Evolutionary conservation across 2,888 invertebrate genomes (phyloP).

Genomic region (Nephrotoma appendiculata): DNA sequence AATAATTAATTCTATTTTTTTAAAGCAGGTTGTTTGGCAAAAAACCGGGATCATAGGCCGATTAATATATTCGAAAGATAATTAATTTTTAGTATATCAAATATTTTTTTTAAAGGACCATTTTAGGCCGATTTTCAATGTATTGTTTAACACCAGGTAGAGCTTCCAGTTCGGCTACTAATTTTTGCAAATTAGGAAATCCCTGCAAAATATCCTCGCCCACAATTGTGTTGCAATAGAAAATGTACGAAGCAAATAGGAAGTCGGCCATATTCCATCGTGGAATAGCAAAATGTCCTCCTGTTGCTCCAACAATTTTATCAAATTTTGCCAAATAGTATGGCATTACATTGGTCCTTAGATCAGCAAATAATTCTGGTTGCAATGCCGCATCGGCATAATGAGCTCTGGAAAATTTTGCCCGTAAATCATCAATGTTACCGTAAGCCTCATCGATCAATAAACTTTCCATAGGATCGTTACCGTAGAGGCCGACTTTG

Average conservation of each 20-base stretch:
- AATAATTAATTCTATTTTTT: too few species aligned
- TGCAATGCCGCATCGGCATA: not conserved
- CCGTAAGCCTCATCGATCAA: conserved; percentile 38
- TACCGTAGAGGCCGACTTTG: conserved; percentile 33
- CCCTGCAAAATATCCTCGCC: not conserved
- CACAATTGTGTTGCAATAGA: not conserved
- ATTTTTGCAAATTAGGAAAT: not conserved
- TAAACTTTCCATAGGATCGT: conserved; percentile 35
- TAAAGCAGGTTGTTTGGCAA: too few species aligned
- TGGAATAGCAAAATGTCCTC: not conserved
- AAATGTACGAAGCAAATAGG: not conserved
- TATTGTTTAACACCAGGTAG: not conserved
- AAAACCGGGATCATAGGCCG: too few species aligned
- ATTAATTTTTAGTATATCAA: too few species aligned
- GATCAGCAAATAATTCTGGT: not conserved
- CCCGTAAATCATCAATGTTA: conserved; percentile 37
- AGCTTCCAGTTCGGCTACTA: not conserved
- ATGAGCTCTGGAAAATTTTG: not conserved
- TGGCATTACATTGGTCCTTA: not conserved
- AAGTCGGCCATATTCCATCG: not conserved
- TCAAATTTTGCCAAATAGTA: not conserved
- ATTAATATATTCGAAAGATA: too few species aligned
- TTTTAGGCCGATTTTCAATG: not conserved
- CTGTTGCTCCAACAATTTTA: not conserved
- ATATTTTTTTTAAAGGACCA: not conserved